phyloP scores from a whole-genome alignment of 2,888 invertebrate species.

The Nebria brevicollis region DNA sequence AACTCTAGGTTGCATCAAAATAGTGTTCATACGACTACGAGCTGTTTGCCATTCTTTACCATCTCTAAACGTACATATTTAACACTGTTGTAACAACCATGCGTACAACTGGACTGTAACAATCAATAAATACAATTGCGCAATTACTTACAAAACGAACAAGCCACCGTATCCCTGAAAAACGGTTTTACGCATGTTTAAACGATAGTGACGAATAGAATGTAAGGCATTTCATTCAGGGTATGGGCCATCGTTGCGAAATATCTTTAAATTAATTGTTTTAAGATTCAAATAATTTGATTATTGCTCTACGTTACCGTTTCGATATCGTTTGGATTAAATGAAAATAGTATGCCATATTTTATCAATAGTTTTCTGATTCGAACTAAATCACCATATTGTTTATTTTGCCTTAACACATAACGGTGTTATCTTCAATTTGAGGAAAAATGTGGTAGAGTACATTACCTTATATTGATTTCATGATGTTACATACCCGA shows the following conservation, averaged over 20 bases:
- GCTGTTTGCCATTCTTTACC: conserved; percentile 68
- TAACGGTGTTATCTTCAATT: no score
- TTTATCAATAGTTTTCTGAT: conserved; percentile 57
- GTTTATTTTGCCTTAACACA: conserved; percentile 48
- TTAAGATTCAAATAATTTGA: no score
- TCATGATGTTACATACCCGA: conserved; percentile 49
- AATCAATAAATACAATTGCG: no score
- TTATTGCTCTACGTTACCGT: conserved; percentile 43
- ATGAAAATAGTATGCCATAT: conserved; percentile 56
- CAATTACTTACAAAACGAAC: conserved; percentile 55
- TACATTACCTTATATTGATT: conserved; percentile 42
- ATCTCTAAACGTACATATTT: conserved; percentile 58
- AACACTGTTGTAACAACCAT: no score
- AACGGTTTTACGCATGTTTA: conserved; percentile 57
- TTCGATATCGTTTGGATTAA: conserved; percentile 64
- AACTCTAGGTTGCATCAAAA: conserved; percentile 66
- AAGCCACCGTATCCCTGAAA: conserved; percentile 62
- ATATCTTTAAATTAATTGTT: conserved; percentile 11
- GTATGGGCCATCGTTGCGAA: conserved; percentile 62
- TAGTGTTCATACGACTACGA: conserved; percentile 65
- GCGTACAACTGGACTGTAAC: no score
- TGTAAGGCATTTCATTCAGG: conserved; percentile 63
- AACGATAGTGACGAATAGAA: conserved; percentile 61
- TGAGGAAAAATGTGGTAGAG: neutral
- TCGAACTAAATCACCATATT: conserved; percentile 60